These are phyloP conservation scores for Ectemnius cavifrons DNA, from an alignment of 2,888 invertebrate species.

Conservation along the genomic window DNA sequence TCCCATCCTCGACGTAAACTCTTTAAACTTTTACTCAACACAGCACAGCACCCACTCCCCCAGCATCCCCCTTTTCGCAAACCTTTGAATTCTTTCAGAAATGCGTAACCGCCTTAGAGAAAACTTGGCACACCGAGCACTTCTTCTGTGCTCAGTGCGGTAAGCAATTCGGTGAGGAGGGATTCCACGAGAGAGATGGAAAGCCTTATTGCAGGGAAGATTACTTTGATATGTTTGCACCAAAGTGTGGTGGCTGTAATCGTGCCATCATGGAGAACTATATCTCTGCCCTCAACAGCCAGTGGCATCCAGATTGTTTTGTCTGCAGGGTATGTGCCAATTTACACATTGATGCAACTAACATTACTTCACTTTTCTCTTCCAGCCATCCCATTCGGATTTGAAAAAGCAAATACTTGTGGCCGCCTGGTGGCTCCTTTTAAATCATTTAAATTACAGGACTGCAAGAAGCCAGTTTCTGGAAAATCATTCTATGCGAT, in stretches of 20 bases:
- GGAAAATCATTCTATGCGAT: slow-evolving; percentile 98
- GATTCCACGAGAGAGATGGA: slow-evolving; percentile 97
- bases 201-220: slow-evolving; percentile 97
- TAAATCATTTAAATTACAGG: slow-evolving; percentile 80
- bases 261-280: slow-evolving; percentile 98
- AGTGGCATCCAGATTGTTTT: slow-evolving; percentile 99
- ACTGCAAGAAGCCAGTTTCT: slow-evolving; percentile 94
- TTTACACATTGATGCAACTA: not conserved
- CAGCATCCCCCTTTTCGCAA: no score
- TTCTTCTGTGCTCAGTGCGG: slow-evolving; percentile 99
- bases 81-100: slow-evolving; percentile 82
- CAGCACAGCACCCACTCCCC: no score
- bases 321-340: slow-evolving; percentile 92
- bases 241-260: slow-evolving; percentile 97
- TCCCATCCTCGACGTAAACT: slow-evolving; percentile 96
- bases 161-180: slow-evolving; percentile 97
- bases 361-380: not conserved
- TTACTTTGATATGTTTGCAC: slow-evolving; percentile 98
- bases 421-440: not conserved
- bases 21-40: no score
- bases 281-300: slow-evolving; percentile 97
- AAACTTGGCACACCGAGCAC: slow-evolving; percentile 99
- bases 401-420: no score
- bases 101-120: slow-evolving; percentile 98
- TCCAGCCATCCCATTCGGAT: slow-evolving; percentile 16